Base-by-base conservation (phyloP, 2,113 vertebrate genomes). In the Odocoileus virginianus region DNA sequence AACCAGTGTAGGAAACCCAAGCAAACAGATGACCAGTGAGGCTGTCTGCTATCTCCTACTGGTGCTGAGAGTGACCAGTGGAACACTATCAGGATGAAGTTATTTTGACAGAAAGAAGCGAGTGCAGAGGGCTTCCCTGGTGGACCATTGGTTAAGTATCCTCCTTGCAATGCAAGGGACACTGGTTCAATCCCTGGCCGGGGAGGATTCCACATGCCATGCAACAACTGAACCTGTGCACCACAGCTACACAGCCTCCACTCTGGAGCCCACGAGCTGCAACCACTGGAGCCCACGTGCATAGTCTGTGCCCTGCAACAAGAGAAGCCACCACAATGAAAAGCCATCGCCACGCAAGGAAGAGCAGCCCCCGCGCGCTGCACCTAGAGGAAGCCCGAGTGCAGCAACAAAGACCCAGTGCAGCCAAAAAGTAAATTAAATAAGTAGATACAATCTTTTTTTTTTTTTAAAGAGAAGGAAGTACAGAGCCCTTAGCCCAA, bases 1-100 rank as follows among this genome's bases (percentile, higher is more conserved):
- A 82, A 19, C 12, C 23, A 89, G 17, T 17, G 21, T 45, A 43
- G 9, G 43, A 64, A 84, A 43, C 78, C 71, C 60, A 74, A 87
- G 79, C 57, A 85, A 76, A 93, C 36, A 79, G 21, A 12, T 14
- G 60, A 28, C 25, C 28, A 74, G 15, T 27, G 30, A 16, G 86
- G 55, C 33, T 47, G 43, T 58, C 8, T 28, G 1, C 57, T 36
- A 16, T 9, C 64, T 91, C 81, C 91, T n/a, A 10, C 36, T 50
- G 21, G 2, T 43, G 43, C n/a, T 33, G 84, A 92, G 64, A 55
- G 36, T 14, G 21, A 25, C 55, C 16, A 40, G 67, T 2, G 60
- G 79, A 67, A 81, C 50, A 78, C 55, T 36, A 43, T 28, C 74
- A 89, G 25, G 67, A 95, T 28, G 60, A 86, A 47, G 61, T 92